Conservation (phyloP, 1,140 invertebrate species). For the Piezodorus guildinii region DNA sequence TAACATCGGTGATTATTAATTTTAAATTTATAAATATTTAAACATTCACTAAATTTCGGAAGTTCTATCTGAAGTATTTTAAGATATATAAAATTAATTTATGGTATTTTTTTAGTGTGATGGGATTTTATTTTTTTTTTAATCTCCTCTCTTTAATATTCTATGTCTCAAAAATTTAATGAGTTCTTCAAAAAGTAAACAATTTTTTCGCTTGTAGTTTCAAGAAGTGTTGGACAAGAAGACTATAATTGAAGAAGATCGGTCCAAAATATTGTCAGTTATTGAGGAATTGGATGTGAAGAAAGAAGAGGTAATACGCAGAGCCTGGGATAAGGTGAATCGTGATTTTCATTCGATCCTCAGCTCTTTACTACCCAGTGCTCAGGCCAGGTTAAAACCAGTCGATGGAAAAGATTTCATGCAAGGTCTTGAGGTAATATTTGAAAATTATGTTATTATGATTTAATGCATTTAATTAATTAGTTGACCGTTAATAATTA, state of each 20-base stretch:
- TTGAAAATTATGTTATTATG: too few relatives aligned
- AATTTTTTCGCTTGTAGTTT: constrained; percentile 40
- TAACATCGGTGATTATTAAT: too few relatives aligned
- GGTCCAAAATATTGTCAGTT: constrained; percentile 65
- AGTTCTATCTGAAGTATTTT: too few relatives aligned
- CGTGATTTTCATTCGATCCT: constrained; percentile 96
- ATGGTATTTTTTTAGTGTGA: too few relatives aligned
- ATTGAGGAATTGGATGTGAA: constrained; percentile 83
- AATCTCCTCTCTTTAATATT: too few relatives aligned
- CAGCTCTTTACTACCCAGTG: constrained; percentile 76
- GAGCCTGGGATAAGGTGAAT: constrained; percentile 71
- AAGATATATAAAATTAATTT: too few relatives aligned
- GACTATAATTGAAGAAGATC: constrained; percentile 74
- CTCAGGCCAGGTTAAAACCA: constrained; percentile 72
- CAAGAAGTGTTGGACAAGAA: constrained; percentile 69
- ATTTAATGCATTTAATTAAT: too few relatives aligned
- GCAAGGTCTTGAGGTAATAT: constrained; percentile 72
- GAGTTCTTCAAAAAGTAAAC: background rate
- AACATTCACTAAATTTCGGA: too few relatives aligned
- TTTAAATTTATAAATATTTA: too few relatives aligned
- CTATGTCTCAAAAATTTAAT: background rate
- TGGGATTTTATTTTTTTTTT: too few relatives aligned
- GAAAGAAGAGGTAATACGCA: constrained; percentile 66
- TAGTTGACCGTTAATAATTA: too few relatives aligned
- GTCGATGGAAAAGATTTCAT: constrained; percentile 60